Evolutionary conservation across 2,113 vertebrate genomes (phyloP).

Genomic region (Centropus bengalensis): DNA sequence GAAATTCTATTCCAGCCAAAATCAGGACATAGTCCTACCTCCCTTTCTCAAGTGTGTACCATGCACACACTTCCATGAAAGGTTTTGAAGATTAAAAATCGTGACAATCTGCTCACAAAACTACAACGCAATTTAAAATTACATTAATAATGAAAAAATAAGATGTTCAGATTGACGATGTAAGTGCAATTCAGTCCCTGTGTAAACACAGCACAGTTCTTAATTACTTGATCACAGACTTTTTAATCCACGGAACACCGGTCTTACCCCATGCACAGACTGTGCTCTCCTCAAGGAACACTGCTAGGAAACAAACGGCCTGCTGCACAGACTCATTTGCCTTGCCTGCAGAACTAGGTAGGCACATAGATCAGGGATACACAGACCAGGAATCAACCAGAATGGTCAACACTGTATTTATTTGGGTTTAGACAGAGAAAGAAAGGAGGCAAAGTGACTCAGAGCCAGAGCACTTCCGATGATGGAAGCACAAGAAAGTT

Average conservation of each 20-base stretch:
- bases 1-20: too few species aligned
- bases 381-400: neutral
- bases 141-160: neutral
- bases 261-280: neutral
- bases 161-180: neutral
- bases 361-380: neutral
- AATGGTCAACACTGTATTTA: neutral
- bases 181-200: neutral
- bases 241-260: neutral
- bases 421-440: neutral
- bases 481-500: neutral
- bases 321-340: neutral
- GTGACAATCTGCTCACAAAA: neutral
- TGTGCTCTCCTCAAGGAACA: neutral
- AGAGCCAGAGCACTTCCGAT: neutral
- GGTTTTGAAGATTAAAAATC: neutral
- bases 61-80: neutral
- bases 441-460: neutral
- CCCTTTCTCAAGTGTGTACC: accelerated
- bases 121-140: neutral
- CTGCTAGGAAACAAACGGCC: neutral
- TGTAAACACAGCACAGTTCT: neutral
- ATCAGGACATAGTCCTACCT: neutral
- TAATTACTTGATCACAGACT: neutral
- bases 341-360: neutral